Percentiles rank a stretch among this genome's conserved stretches.
phyloP scores from a whole-genome alignment of 2,888 invertebrate genomes.

The Tridacna crocea region DNA sequence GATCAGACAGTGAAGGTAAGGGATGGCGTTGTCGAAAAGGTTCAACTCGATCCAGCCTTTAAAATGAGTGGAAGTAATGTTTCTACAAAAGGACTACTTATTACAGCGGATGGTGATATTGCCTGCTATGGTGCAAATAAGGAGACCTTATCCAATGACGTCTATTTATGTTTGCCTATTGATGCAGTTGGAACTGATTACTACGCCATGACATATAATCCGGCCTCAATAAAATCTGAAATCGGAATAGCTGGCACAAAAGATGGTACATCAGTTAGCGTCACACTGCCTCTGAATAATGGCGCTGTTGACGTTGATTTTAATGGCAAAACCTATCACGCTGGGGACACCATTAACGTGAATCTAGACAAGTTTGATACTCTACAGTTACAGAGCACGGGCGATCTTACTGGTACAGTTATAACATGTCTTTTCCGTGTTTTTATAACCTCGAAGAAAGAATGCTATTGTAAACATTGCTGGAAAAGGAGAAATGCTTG shows the following conservation, averaged over 20 bases:
- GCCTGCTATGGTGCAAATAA: slow-evolving; percentile 68
- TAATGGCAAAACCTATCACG: slow-evolving; percentile 55
- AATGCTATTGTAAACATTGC: too few species aligned
- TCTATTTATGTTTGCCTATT: slow-evolving; percentile 62
- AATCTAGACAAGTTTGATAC: slow-evolving; percentile 58
- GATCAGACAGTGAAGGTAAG: slow-evolving; percentile 59
- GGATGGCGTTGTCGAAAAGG: slow-evolving; percentile 60
- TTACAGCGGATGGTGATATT: slow-evolving; percentile 61
- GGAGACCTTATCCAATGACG: slow-evolving; percentile 65
- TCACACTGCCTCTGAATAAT: slow-evolving; percentile 49
- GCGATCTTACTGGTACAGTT: slow-evolving; percentile 60
- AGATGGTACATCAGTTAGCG: slow-evolving; percentile 55
- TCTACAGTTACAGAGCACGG: slow-evolving; percentile 57
- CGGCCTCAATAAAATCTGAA: slow-evolving; percentile 52
- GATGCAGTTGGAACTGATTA: slow-evolving; percentile 67
- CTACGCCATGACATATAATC: slow-evolving; percentile 57
- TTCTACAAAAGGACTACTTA: slow-evolving; percentile 60
- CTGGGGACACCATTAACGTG: slow-evolving; percentile 55
- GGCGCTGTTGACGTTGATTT: slow-evolving; percentile 49
- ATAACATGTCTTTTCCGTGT: too few species aligned
- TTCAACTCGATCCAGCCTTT: slow-evolving; percentile 45
- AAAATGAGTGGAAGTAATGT: slow-evolving; percentile 56
- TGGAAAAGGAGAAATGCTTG: too few species aligned
- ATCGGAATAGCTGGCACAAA: slow-evolving; percentile 54
- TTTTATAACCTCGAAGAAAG: too few species aligned